phyloP scores from a whole-genome alignment of 1,140 invertebrate genomes.

The Rhopalosiphum maidis region DNA sequence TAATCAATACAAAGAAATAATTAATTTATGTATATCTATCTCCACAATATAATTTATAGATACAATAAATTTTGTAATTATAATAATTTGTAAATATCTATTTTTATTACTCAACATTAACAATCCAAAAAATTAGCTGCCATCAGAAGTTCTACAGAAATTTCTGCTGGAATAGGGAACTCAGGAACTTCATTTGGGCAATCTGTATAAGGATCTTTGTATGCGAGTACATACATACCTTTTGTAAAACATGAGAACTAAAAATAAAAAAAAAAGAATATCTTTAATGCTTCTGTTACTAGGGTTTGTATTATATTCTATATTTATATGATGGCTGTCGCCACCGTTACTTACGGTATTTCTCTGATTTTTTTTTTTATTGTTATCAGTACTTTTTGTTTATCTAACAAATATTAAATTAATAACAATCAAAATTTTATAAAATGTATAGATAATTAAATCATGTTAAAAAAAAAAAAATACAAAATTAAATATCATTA shows the following conservation, averaged over 20 bases:
- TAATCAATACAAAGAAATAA: no score
- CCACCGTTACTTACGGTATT: constrained; percentile 83
- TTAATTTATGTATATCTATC: neutral
- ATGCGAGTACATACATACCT: constrained; percentile 99
- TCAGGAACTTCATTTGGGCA: constrained; percentile 99
- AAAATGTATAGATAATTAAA: no score
- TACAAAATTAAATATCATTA: no score
- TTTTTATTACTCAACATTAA: constrained; percentile 68
- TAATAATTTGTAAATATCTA: neutral
- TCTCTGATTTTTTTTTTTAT: constrained; percentile 76
- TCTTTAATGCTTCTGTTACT: neutral
- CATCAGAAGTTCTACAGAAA: constrained; percentile 97
- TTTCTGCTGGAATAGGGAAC: constrained; percentile 96
- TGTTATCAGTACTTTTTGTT: no score
- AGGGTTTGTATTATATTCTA: neutral
- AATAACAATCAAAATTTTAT: no score
- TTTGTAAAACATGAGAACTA: constrained; percentile 96
- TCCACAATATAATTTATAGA: no score
- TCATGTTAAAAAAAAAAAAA: no score
- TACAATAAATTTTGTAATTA: neutral
- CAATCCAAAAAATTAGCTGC: constrained; percentile 99
- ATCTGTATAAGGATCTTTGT: constrained; percentile 99
- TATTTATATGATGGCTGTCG: neutral
- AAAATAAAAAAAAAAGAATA: constrained; percentile 60
- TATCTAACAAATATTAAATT: no score